Base-by-base conservation (phyloP, 2,113 vertebrate genomes). In the Rhizomys pruinosus region DNA sequence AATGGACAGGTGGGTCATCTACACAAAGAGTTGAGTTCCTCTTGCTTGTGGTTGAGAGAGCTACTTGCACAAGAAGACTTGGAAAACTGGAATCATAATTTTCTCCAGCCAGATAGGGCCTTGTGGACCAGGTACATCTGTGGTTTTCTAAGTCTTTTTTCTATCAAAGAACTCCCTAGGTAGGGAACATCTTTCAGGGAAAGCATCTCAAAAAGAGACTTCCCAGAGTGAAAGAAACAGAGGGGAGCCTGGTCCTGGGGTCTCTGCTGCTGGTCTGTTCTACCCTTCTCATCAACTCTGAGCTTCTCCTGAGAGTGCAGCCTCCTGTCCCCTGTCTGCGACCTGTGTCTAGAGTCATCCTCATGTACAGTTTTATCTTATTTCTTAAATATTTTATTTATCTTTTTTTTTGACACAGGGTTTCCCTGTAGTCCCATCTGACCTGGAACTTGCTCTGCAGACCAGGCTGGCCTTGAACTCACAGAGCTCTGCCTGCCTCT, bases 251-350 rank as follows among this genome's bases (percentile, higher is more conserved):
- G 29, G 52, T 61, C 47, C 39, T 34, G 63, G 66, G 17, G 4
- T 25, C 52, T 78, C n/a, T 64, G n/a, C n/a, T 57, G 39, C 44
- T 82, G 39, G 47, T 4, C 15, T 63, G n/a, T 44, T 9, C 7
- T 19, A 10, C 10, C 64, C 34, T 22, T 59, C 5, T 47, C 19
- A 52, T 4, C 47, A 10, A 27, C 7, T 7, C 17, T 22, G 3
- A 25, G 32, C 29, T 87, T 59, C 3, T 64, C 61, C 2, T 82
- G 59, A 34, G 42, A 2, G 16, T 79, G 66, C 9, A 27, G n/a
- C 59, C 57, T 12, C 11, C 4, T 34, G 0, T 12, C 13, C 44
- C 22, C 55, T 0, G 0, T 34, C 52, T 57, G 9, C n/a, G 59
- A 3, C 39, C 73, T 55, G 11, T 29, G 13, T 19, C 29, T 3